Base-by-base conservation (phyloP, 2,888 invertebrate genomes). In the Drosophila formosana region DNA sequence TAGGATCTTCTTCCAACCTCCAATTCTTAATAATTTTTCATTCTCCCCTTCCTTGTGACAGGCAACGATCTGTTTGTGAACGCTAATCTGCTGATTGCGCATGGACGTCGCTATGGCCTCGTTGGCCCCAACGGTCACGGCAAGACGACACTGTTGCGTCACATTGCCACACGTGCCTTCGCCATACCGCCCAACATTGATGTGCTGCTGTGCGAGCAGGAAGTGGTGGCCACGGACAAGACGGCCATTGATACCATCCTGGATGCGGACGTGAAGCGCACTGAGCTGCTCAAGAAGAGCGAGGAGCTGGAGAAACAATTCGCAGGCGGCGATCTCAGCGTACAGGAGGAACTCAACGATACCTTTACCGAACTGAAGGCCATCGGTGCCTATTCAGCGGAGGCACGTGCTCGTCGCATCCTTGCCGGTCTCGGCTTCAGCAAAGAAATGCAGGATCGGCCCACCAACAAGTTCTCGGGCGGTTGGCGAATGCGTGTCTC, bases 401-500 rank as follows among this genome's bases (percentile, higher is more conserved):
- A 99, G 92, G 97, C 99, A 0, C 95, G 98, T 78, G 99, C 99
- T 0, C 94, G 99, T 0, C 94, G 99, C 66, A 99, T 99, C 88
- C 93, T 99, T 47, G 98, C 99, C 70, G 99, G 99, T 96, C 94
- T 99, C 60, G 99, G 99, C 46, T 99, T 99, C 92, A 96, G 94
- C 74, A 95, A 95, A 82, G 95, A 95, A 89, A 97, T 97, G 97
- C 99, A 99, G 92, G 94, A 98, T 92, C 94, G 99, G 69, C 95
- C 98, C 37, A 97, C 97, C 0, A 97, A 96, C 92, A 96, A 96
- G 91, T 97, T 97, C 92, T 97, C 97, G 64, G 97, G 97, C 86
- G 99, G 99, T 50, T 99, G 99, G 99, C 95, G 99, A 78, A 99
- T 99, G 99, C 96, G 99, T 90, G 99, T 99, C 4, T 99, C 99